These are phyloP conservation scores for Uria lomvia DNA, from an alignment of 2,113 vertebrate genomes.

Conservation along the genomic window DNA sequence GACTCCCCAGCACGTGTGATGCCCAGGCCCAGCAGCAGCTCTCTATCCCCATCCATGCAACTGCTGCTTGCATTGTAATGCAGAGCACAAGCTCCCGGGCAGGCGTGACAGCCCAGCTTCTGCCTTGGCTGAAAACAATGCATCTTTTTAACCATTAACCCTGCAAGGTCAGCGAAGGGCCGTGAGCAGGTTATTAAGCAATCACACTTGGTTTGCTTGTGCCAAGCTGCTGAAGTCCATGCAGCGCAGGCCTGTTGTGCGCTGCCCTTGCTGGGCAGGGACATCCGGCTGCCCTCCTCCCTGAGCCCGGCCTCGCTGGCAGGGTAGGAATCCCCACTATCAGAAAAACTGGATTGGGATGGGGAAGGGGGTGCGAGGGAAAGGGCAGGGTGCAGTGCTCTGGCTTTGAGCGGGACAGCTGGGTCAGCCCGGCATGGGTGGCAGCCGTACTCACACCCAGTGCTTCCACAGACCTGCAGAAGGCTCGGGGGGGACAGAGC, in stretches of 20 bases:
- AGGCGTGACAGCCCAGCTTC: neutral
- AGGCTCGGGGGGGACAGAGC: neutral
- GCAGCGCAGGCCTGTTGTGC: fast-evolving
- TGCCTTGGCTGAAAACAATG: neutral
- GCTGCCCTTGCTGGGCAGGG: neutral
- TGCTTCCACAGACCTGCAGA: neutral
- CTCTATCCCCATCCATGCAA: fast-evolving
- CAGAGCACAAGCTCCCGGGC: neutral
- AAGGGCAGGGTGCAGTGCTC: neutral
- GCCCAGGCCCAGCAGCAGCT: neutral
- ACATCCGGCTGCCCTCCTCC: neutral
- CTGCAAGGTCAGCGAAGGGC: neutral
- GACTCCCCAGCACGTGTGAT: fast-evolving
- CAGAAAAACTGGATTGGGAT: neutral
- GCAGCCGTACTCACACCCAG: neutral
- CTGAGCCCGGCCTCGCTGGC: fast-evolving
- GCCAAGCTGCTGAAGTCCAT: neutral
- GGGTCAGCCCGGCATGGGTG: fast-evolving
- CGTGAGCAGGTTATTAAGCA: neutral
- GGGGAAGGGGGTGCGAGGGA: neutral
- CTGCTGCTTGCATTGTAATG: neutral
- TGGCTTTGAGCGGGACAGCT: neutral
- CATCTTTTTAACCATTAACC: slow-evolving; percentile 50
- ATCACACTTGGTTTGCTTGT: neutral
- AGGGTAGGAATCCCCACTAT: neutral